phyloP scores from a whole-genome alignment of 64 coral and sea anemone species.

The Montipora capricornis region DNA sequence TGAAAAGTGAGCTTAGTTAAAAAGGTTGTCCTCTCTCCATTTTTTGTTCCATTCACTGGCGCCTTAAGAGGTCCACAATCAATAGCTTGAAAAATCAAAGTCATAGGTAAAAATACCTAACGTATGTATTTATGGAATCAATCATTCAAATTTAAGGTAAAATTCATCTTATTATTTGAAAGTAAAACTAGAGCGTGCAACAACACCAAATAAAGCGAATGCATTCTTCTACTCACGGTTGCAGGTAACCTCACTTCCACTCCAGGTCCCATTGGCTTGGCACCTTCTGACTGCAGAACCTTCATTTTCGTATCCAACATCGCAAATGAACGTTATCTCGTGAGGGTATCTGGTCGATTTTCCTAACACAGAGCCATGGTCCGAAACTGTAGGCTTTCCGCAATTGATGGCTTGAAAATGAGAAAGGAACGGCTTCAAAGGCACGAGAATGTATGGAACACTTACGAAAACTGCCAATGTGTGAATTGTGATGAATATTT shows the following conservation, averaged over 20 bases:
- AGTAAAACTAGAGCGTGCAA: not conserved
- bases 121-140: too few relatives aligned
- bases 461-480: not conserved
- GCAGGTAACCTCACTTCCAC: constrained; percentile 25
- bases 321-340: constrained; percentile 19
- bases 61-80: constrained; percentile 41
- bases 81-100: not conserved
- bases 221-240: constrained; percentile 36
- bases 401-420: constrained; percentile 58
- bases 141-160: too few relatives aligned
- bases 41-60: constrained; percentile 29
- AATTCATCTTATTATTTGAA: not conserved
- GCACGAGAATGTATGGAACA: constrained; percentile 1
- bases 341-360: constrained; percentile 21
- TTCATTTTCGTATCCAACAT: constrained; percentile 26
- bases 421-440: constrained; percentile 43
- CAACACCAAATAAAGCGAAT: not conserved
- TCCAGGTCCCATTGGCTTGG: constrained; percentile 44
- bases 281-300: constrained; percentile 32
- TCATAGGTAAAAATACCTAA: not conserved
- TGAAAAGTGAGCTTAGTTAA: not conserved
- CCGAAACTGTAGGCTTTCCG: constrained; percentile 15
- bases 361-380: constrained; percentile 22
- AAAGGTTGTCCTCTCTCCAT: constrained; percentile 18
- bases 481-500: not conserved